Base-by-base conservation (phyloP, 2,797 vertebrate species). In the Orientallactaga sibirica region DNA sequence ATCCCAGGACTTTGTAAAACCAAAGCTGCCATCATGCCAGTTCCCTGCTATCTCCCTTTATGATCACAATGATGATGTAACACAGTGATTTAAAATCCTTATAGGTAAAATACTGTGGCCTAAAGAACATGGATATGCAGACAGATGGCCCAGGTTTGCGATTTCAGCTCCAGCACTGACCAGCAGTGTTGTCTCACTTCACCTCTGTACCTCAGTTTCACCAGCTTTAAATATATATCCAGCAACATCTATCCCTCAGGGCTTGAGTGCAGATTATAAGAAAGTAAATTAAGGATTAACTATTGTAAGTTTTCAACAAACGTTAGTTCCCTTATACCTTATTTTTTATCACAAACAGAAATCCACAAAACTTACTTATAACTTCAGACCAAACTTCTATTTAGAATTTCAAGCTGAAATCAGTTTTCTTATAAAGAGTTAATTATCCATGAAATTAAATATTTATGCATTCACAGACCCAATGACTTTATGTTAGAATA, bases 361-460 rank as follows among this genome's bases (percentile, higher is more conserved):
- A 93, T 11, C 86, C 86, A 25, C n/a, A 92, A 96, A 96, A 95
- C 33, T 85, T 91, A 74, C 67, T 90, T 68, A 16, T 83, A 94
- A 96, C 80, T 93, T 94, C 48, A 88, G 82, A 92, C 92, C 74
- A 97, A 95, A 95, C 6, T 92, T 41, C 87, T 91, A 64, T 94
- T 93, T 96, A 84, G 66, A 41, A 88, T 92, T 96, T 87, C 77
- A 93, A 95, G 61, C 68, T 87, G 73, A 92, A 96, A 75, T 88
- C 41, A 58, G 86, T 95, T 97, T 93, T 95, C 94, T 96, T 85
- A 88, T 64, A 86, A 97, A 92, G 77, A 97, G 74, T 91, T 92
- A 97, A 95, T 97, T 97, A 95, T 67, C 96, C 96, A 84, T 97
- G 95, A 97, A 97, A 97, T 97, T 97, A 96, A 96, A 95, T 96